Evolutionary conservation across 2,797 vertebrate species (phyloP).

Genomic region (Rousettus madagascariensis): DNA sequence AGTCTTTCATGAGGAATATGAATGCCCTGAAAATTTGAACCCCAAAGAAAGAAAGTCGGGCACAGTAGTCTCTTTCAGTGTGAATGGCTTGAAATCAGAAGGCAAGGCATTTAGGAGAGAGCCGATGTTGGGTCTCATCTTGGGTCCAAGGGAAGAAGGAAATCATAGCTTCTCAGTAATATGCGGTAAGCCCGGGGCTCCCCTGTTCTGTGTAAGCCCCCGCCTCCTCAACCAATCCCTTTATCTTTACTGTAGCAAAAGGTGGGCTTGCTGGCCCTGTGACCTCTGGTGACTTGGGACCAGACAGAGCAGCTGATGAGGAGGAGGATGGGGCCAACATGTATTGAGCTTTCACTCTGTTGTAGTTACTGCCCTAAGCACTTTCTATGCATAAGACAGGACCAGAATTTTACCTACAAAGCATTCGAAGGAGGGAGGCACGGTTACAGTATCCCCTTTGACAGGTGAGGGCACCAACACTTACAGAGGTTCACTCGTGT

Average conservation of each 20-base stretch:
- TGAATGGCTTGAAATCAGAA: not conserved
- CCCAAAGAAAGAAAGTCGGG: not conserved
- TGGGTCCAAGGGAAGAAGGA: not conserved
- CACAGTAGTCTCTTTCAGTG: not conserved
- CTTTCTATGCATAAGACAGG: not conserved
- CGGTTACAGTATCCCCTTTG: not conserved
- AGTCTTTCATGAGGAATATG: not conserved
- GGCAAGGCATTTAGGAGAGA: not conserved
- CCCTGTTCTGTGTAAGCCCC: not conserved
- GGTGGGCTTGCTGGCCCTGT: not conserved
- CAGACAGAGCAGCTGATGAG: not conserved
- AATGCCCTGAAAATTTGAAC: not conserved
- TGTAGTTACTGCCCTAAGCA: not conserved
- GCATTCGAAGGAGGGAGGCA: not conserved
- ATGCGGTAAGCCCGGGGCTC: not conserved
- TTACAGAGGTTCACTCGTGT: not conserved
- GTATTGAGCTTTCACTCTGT: not conserved
- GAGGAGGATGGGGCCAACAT: rapidly evolving
- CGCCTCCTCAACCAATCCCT: not conserved
- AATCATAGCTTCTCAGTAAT: not conserved
- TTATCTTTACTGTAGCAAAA: not conserved
- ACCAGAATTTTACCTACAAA: not conserved
- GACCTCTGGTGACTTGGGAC: not conserved
- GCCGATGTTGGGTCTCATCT: not conserved
- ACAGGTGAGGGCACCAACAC: not conserved